Conservation (phyloP, 2,888 invertebrate species). For the Lochmaea capreae region DNA sequence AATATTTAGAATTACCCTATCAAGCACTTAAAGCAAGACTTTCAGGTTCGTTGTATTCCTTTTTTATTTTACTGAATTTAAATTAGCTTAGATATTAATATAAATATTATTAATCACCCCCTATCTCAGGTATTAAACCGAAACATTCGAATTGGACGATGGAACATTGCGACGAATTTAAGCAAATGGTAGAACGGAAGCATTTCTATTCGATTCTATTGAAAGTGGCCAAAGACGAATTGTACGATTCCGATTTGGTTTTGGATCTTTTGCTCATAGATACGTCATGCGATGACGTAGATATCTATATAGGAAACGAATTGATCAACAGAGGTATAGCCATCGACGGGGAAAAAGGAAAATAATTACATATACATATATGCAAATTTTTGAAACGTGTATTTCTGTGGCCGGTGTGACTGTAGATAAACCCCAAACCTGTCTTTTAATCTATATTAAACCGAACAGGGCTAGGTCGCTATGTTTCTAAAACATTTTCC, state of each 20-base stretch:
- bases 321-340: conserved; percentile 72
- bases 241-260: conserved; percentile 72
- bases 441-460: neutral
- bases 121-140: conserved; percentile 67
- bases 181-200: conserved; percentile 76
- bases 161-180: conserved; percentile 80
- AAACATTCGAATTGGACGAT: conserved; percentile 74
- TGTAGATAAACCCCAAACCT: neutral
- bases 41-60: conserved; percentile 65
- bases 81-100: too few relatives aligned
- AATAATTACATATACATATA: neutral
- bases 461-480: neutral
- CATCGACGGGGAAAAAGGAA: conserved; percentile 34
- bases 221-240: conserved; percentile 72
- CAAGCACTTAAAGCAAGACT: conserved; percentile 76
- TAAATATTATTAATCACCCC: too few relatives aligned
- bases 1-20: conserved; percentile 72
- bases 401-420: too few relatives aligned
- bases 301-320: conserved; percentile 75
- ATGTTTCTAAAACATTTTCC: neutral
- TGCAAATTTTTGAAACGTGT: too few relatives aligned
- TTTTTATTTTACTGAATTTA: neutral
- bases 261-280: conserved; percentile 79
- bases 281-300: conserved; percentile 72
- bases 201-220: conserved; percentile 77